A percentile compares a stretch with the other conserved stretches of the same genome.
These are phyloP conservation scores for Lacerta bilineata DNA, from an alignment of 2,797 vertebrate species.

Conservation along the genomic window DNA sequence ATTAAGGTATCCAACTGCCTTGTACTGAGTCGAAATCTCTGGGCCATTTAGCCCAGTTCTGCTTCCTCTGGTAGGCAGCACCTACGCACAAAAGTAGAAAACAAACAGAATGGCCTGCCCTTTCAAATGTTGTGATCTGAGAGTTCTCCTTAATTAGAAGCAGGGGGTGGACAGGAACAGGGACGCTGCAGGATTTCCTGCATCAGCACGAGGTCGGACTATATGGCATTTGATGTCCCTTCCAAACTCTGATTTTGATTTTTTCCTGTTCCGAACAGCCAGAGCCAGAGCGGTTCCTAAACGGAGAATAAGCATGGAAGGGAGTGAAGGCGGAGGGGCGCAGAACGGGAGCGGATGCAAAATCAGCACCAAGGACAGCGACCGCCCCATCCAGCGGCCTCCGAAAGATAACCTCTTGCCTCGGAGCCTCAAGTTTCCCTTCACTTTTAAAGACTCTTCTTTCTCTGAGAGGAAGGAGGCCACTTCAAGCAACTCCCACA, in stretches of 20 bases:
- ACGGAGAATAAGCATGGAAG: constrained; percentile 48
- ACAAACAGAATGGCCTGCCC: background rate
- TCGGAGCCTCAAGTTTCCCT: background rate
- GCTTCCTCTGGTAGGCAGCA: background rate
- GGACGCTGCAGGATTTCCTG: background rate
- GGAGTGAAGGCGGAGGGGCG: rapidly evolving
- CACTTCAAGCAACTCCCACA: background rate
- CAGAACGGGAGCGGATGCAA: background rate
- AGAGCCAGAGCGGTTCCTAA: constrained; percentile 44
- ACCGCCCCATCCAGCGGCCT: background rate
- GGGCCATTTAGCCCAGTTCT: background rate
- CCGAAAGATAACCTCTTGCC: rapidly evolving
- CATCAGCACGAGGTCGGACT: background rate
- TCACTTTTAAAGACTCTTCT: too few species aligned
- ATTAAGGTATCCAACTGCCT: background rate
- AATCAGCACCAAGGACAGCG: constrained; percentile 76
- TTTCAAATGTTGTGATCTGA: background rate
- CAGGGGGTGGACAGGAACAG: too few species aligned
- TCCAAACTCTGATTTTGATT: background rate
- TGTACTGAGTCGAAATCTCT: background rate
- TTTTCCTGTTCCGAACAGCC: background rate
- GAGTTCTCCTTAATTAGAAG: too few species aligned
- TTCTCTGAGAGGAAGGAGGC: background rate
- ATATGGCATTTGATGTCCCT: background rate
- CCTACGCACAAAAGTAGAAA: background rate